Evolutionary conservation across 2,797 vertebrate genomes (phyloP), one percentile per base, ranked within the genome.

Genomic region (Tiaroga cobitis): DNA sequence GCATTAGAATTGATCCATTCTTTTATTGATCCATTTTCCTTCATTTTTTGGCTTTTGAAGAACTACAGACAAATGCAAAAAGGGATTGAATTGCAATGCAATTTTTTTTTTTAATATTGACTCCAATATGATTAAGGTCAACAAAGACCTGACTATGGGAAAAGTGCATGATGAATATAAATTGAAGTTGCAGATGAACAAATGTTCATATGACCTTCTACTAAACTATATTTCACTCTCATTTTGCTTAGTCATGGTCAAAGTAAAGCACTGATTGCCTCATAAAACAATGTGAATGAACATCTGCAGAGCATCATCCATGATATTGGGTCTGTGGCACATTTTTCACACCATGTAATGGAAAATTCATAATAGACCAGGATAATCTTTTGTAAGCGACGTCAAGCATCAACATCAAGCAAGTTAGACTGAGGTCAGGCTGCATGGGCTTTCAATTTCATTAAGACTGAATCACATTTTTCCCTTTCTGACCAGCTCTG

Each of bases 1-100:
- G 56, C 74, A 78, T 34, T 69, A 75, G 61, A 56, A 77, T 84
- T 70, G 74, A 84, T 61, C 49, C 3, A 24, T 70, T 84, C 24
- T 41, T 51, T 41, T 9, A 76, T 68, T 54, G 73, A 76, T 65
- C 16, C 34, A 68, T 69, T 76, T 41, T n/a, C 13, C 49, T 51
- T 46, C 0, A 18, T 19, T 49, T 68, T 77, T 59, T 18, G 4
- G 15, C 18, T 54, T 78, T 54, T 39, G 2, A 43, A 24, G 61
- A 32, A 41, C 8, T n/a, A 15, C 26, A 16, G 5, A 41, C 51
- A 61, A 56, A 72, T 7, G 26, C 6, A 7, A 41, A 81, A 49
- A 75, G 5, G 1, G 9, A 18, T 8, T 65, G 29, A 65, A 65
- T 32, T 32, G 61, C 3, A 65, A 18, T 32, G 63, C 29, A 32